A percentile compares a stretch with the other conserved stretches of the same genome.
These are phyloP conservation scores for Rhodeus uyekii DNA, from an alignment of 2,797 vertebrate genomes.

Conservation along the genomic window DNA sequence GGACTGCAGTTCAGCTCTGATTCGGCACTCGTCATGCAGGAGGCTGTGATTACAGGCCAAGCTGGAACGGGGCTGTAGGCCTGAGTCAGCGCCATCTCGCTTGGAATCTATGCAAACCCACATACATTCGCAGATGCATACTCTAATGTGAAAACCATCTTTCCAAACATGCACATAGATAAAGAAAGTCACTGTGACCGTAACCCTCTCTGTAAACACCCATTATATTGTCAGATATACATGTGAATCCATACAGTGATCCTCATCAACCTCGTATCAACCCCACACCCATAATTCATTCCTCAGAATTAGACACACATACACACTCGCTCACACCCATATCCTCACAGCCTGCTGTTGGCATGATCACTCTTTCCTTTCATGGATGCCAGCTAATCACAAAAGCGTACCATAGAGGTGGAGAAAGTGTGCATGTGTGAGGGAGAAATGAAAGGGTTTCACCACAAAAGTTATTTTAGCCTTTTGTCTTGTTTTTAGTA, in stretches of 20 bases:
- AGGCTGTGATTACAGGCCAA: constrained; percentile 50
- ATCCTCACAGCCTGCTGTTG: constrained; percentile 16
- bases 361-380: constrained; percentile 17
- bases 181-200: constrained; percentile 29
- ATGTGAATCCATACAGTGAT: neutral
- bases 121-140: constrained; percentile 21
- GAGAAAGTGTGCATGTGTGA: neutral
- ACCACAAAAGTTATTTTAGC: neutral
- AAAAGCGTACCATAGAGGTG: constrained; percentile 53
- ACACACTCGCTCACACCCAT: constrained; percentile 16
- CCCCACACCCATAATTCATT: constrained; percentile 39
- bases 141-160: constrained; percentile 15
- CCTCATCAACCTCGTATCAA: constrained; percentile 39
- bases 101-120: constrained; percentile 35
- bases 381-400: constrained; percentile 56
- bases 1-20: constrained; percentile 34
- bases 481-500: neutral
- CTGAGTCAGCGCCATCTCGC: constrained; percentile 41
- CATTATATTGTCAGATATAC: neutral
- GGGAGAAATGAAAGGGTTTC: neutral
- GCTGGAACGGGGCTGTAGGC: constrained; percentile 39
- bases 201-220: constrained; percentile 24
- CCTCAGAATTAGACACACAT: constrained; percentile 14
- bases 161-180: constrained; percentile 28
- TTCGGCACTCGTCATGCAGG: constrained; percentile 25